A percentile compares a stretch with the other conserved stretches of the same genome.
Evolutionary conservation across 2,113 vertebrate species (phyloP).

Genomic region (Melanotaenia duboulayi): DNA sequence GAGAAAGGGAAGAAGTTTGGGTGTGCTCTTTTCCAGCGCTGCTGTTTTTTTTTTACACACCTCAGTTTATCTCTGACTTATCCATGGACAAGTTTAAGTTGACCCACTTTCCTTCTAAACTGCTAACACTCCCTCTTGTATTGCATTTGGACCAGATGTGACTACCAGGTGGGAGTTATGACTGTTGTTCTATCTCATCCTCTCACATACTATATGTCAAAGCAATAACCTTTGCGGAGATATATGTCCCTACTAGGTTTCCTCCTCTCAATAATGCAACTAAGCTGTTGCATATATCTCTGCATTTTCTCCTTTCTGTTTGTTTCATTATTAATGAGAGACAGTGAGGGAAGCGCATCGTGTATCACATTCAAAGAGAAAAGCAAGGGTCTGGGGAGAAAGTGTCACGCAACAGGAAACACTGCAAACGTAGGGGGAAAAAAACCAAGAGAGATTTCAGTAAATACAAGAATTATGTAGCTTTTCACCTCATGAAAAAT

Average conservation of each 20-base stretch:
- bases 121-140: not conserved
- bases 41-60: slow-evolving; percentile 11
- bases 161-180: not conserved
- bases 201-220: not conserved
- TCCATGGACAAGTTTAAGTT: not conserved
- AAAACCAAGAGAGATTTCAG: slow-evolving; percentile 47
- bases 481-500: slow-evolving; percentile 22
- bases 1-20: not conserved
- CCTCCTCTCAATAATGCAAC: slow-evolving; percentile 39
- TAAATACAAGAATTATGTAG: slow-evolving; percentile 44
- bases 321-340: slow-evolving; percentile 79
- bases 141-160: not conserved
- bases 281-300: slow-evolving; percentile 56
- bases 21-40: not conserved
- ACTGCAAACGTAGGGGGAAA: slow-evolving; percentile 57
- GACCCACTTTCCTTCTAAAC: not conserved
- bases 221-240: slow-evolving; percentile 10
- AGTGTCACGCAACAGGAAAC: slow-evolving; percentile 66
- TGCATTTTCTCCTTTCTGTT: slow-evolving; percentile 60
- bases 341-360: slow-evolving; percentile 55
- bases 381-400: slow-evolving; percentile 37
- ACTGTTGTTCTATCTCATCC: not conserved
- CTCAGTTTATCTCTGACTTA: not conserved
- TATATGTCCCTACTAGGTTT: slow-evolving; percentile 1
- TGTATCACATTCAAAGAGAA: slow-evolving; percentile 71